phyloP scores from a whole-genome alignment of 2,797 vertebrate species.

The Xerus rutilus region DNA sequence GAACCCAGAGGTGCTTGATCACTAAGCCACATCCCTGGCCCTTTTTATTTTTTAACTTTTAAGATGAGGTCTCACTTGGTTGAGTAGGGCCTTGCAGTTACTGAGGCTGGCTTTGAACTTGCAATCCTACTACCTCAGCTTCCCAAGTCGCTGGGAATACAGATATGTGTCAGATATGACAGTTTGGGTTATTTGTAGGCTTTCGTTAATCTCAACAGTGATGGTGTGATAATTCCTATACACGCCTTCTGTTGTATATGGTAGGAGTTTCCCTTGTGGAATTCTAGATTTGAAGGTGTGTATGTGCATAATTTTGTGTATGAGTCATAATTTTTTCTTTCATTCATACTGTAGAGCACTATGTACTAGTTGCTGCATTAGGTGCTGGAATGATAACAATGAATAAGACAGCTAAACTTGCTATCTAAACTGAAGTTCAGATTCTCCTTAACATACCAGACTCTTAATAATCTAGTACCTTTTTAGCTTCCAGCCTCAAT shows the following conservation, averaged over 20 bases:
- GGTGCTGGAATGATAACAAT: not conserved
- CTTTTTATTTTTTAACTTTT: no score
- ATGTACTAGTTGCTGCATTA: not conserved
- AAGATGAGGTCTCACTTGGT: no score
- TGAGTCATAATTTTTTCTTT: not conserved
- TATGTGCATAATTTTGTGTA: no score
- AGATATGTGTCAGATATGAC: not conserved
- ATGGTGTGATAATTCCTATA: not conserved
- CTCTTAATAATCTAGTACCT: not conserved
- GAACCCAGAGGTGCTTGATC: no score
- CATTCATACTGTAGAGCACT: not conserved
- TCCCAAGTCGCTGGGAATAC: no score
- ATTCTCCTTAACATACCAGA: not conserved
- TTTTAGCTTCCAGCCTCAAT: not conserved
- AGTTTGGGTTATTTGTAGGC: not conserved
- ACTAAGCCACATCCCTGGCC: no score
- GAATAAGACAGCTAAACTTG: not conserved
- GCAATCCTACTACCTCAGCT: no score
- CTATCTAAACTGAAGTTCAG: constrained; percentile 15
- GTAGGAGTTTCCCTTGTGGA: not conserved
- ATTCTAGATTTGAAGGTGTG: not conserved
- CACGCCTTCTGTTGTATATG: not conserved
- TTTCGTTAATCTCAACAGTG: not conserved
- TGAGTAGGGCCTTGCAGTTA: no score
- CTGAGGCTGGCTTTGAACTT: no score